Percentiles rank a stretch among this genome's conserved stretches.
These are phyloP conservation scores for Apocrypta bakeri DNA, from an alignment of 1,140 invertebrate species.

Conservation along the genomic window DNA sequence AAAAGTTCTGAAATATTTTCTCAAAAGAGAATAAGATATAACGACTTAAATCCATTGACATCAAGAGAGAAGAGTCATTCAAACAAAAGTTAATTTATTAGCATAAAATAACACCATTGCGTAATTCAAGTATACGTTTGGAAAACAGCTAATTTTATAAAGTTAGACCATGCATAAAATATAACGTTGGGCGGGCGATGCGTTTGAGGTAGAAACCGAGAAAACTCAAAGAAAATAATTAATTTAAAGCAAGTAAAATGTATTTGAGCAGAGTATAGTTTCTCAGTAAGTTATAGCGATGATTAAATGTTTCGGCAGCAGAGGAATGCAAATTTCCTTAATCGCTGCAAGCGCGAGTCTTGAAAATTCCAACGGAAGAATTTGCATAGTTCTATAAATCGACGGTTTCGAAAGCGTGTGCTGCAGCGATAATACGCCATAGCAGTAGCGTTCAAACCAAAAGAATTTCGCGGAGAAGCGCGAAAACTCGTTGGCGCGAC, in stretches of 20 bases:
- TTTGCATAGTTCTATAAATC: neutral
- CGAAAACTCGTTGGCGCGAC: neutral
- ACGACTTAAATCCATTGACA: too few species aligned
- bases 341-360: neutral
- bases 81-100: too few species aligned
- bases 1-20: too few species aligned
- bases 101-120: too few species aligned
- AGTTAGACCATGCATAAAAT: too few species aligned
- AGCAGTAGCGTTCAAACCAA: neutral
- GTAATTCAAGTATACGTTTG: too few species aligned
- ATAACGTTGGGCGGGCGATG: too few species aligned
- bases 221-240: neutral
- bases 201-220: too few species aligned
- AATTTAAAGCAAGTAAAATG: neutral
- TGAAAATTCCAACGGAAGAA: neutral
- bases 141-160: too few species aligned
- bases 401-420: neutral
- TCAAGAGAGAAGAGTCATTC: too few species aligned
- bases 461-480: neutral
- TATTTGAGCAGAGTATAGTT: neutral
- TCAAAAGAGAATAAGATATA: too few species aligned
- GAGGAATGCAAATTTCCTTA: neutral
- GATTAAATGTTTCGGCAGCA: neutral
- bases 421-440: neutral
- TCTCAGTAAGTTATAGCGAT: neutral